Base-by-base conservation (phyloP, 2,113 vertebrate species). In the Entomyzon cyanotis region DNA sequence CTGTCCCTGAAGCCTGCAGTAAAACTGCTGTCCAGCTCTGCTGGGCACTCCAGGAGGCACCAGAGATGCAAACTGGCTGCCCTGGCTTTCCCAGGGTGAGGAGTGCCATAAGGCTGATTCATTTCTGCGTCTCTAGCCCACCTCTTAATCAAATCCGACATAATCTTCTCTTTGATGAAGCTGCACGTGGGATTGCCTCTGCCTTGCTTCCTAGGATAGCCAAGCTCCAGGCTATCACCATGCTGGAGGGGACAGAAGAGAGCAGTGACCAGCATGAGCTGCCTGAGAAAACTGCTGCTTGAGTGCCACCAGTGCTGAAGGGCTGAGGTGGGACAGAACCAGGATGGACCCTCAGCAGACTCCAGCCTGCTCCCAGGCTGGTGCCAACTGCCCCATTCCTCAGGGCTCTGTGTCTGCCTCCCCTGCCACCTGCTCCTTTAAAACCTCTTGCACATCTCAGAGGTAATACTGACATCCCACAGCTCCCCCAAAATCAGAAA, bases 1-100 rank as follows among this genome's bases (percentile, higher is more conserved):
- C 7, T 1, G 12, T 4, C 42, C 33, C 41, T 27, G 37, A 12
- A 33, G 24, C 69, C 58, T 3, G 7, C 0, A 0, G 75, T 25
- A 24, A 53, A 76, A 33, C 46, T 60, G 33, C 19, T 71, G 17
- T 28, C 27, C 58, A 60, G 50, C 50, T 50, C 78, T 41, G 75
- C 75, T 62, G 56, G 46, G 21, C 39, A 22, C 58, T 56, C 31
- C 63, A 65, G 75, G 59, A 77, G 39, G 63, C 75, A 85, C 28
- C 35, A 60, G 63, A 35, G 27, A 9, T 20, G 41, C 52, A 37
- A 23, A 37, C 7, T 49, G 35, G 22, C 50, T 46, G 62, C 1
- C 1, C 35, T 62, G 42, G 7, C n/a, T 67, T 27, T 63, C 49
- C 42, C 50, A n/a, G 31, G 9, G 59, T 3, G 9, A 14, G 10